Percentiles rank a stretch among this genome's conserved stretches.
Evolutionary conservation across 2,888 invertebrate genomes (phyloP).

Genomic region (Cataglyphis altisquamis): DNA sequence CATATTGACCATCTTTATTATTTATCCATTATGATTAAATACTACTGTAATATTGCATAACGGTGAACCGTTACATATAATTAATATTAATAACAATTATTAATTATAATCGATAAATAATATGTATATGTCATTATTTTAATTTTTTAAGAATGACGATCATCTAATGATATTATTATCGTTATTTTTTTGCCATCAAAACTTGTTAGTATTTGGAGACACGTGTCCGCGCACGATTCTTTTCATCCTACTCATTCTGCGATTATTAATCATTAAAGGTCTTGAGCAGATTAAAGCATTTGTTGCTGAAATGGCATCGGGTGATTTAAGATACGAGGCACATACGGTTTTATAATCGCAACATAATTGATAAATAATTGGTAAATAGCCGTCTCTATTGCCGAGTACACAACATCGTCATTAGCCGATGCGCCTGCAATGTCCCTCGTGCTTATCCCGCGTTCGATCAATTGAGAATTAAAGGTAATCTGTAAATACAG

Average conservation of each 20-base stretch:
- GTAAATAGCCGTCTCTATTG: constrained; percentile 67
- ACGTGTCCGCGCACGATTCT: constrained; percentile 24
- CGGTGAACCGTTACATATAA: neutral
- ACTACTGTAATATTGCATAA: neutral
- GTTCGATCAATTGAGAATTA: constrained; percentile 77
- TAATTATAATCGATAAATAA: too few species aligned
- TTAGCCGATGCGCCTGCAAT: constrained; percentile 56
- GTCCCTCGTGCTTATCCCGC: constrained; percentile 68
- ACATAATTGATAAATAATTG: constrained; percentile 80
- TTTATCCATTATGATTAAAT: neutral
- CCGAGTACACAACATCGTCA: constrained; percentile 62
- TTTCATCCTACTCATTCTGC: constrained; percentile 39
- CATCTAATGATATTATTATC: constrained; percentile 4
- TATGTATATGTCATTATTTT: constrained; percentile 17
- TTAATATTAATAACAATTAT: too few species aligned
- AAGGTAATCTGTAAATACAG: constrained; percentile 67
- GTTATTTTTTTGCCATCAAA: neutral
- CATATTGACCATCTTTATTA: neutral
- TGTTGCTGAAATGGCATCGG: constrained; percentile 48
- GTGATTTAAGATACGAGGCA: constrained; percentile 55
- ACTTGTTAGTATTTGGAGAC: constrained; percentile 27
- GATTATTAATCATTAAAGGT: constrained; percentile 59
- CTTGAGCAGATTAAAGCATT: constrained; percentile 48
- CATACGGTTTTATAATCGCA: constrained; percentile 74
- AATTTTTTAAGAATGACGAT: constrained; percentile 31